phyloP scores from a whole-genome alignment of 2,888 invertebrate species.

The Hyposoter didymator region DNA sequence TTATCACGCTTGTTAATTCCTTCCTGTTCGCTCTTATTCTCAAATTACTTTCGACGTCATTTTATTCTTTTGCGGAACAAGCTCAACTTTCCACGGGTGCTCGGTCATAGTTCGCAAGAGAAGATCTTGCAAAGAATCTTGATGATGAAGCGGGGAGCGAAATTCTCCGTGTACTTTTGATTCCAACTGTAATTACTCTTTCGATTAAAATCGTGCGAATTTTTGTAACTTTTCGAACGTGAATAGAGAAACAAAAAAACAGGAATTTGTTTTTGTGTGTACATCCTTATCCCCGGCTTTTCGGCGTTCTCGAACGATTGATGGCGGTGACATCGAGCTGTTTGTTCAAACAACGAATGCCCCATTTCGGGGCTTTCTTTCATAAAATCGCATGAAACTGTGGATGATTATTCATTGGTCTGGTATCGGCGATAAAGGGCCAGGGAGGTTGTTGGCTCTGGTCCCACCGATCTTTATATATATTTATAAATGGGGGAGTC shows the following conservation, averaged over 20 bases:
- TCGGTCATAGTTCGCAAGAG: background rate
- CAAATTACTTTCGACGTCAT: background rate
- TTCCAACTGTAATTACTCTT: background rate
- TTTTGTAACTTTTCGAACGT: background rate
- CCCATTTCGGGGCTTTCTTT: slow-evolving; percentile 30
- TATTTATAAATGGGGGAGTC: slow-evolving; percentile 4
- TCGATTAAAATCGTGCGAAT: background rate
- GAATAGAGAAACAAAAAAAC: background rate
- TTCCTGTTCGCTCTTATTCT: slow-evolving; percentile 1
- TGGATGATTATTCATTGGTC: slow-evolving; percentile 63
- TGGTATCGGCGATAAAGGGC: slow-evolving; percentile 57
- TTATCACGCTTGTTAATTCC: slow-evolving; percentile 45
- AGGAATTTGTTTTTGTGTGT: background rate
- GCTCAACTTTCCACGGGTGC: background rate
- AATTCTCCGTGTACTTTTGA: background rate
- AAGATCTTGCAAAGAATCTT: background rate
- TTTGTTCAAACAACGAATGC: slow-evolving; percentile 23
- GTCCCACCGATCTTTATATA: slow-evolving; percentile 5
- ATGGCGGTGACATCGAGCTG: slow-evolving; percentile 15
- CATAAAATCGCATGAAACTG: slow-evolving; percentile 57
- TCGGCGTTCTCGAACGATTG: background rate
- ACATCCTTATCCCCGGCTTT: background rate
- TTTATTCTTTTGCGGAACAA: background rate
- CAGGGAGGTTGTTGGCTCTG: slow-evolving; percentile 5
- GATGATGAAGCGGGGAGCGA: background rate